Evolutionary conservation across 1,140 invertebrate species (phyloP).

Genomic region (Kradibia gibbosae): DNA sequence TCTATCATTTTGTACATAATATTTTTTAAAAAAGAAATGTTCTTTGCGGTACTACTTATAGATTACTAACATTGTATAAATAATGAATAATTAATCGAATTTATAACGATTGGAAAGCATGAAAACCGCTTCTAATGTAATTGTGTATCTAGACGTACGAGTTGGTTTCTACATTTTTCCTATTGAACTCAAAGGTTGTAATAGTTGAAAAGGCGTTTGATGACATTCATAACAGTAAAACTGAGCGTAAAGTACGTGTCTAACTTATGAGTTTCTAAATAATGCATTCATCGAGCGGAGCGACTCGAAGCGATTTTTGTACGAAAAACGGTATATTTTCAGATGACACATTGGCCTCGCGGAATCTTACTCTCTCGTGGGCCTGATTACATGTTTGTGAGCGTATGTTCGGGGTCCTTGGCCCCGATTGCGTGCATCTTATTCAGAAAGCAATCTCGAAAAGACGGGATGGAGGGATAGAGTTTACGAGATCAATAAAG

Average conservation of each 20-base stretch:
- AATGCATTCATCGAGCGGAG: background rate
- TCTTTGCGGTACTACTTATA: too few relatives aligned
- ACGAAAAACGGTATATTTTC: constrained; percentile 43
- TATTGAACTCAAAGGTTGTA: background rate
- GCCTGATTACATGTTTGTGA: too few relatives aligned
- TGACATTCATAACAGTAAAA: constrained; percentile 27
- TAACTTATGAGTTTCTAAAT: background rate
- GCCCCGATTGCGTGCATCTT: background rate
- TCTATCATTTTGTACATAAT: too few relatives aligned
- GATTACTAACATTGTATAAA: too few relatives aligned
- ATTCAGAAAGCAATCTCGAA: constrained; percentile 39
- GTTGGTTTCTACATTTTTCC: background rate
- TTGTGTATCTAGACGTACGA: background rate
- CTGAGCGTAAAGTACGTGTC: background rate
- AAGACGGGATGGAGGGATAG: constrained; percentile 4
- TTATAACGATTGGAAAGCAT: too few relatives aligned
- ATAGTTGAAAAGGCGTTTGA: background rate
- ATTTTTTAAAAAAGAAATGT: too few relatives aligned
- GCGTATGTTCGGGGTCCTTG: constrained; percentile 15
- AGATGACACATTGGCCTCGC: background rate
- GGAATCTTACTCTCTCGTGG: constrained; percentile 1
- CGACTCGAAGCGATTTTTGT: background rate
- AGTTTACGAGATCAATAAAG: background rate
- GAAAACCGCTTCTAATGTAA: background rate
- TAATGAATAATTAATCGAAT: too few relatives aligned